Evolutionary conservation across 2,113 vertebrate species (phyloP), one percentile per base, ranked within the genome.

Genomic region (Silurus asotus): DNA sequence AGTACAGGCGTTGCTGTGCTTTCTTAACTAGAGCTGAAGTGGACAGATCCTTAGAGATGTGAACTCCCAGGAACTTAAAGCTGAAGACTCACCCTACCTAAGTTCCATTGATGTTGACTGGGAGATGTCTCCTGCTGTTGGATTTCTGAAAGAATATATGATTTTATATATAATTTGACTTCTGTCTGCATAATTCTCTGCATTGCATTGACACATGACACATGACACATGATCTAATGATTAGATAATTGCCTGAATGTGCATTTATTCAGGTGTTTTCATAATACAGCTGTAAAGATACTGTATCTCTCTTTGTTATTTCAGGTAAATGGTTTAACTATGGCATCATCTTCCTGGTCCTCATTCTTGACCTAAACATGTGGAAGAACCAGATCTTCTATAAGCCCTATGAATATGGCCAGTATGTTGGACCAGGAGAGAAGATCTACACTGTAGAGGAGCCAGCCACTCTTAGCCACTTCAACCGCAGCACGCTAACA

Each of bases 321-420:
- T 89, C 94, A 99, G 98, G 98, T 64, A 99, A 99, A 94, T 99
- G 98, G 98, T 99, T 99, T 94, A 99, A 99, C 94, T 99, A 99
- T 58, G 98, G 98, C 28, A 98, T 99, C 92, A 99, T 99, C 93
- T 99, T 98, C 91, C 95, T 99, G 1, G 98, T 99, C 89, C 93
- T 99, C 90, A 99, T 99, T 90, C 93, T 99, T 95, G 98, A 99
- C 92, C 95, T 99, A 14, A 99, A 99, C 93, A 99, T 99, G 98
- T 99, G 98, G 98, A 99, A 99, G 94, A 99, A 99, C 90, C 98
- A 99, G 94, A 99, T 99, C 93, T 99, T 99, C 94, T 99, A 99
- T 92, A 96, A 96, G 88, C 98, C 98, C 90, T 97, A 97, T 20
- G 97, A 98, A 89, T 99, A 99, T 13, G 98, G 98, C 6, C 98